These are phyloP conservation scores for Eidolon helvum DNA, from an alignment of 2,113 vertebrate genomes.

Conservation along the genomic window DNA sequence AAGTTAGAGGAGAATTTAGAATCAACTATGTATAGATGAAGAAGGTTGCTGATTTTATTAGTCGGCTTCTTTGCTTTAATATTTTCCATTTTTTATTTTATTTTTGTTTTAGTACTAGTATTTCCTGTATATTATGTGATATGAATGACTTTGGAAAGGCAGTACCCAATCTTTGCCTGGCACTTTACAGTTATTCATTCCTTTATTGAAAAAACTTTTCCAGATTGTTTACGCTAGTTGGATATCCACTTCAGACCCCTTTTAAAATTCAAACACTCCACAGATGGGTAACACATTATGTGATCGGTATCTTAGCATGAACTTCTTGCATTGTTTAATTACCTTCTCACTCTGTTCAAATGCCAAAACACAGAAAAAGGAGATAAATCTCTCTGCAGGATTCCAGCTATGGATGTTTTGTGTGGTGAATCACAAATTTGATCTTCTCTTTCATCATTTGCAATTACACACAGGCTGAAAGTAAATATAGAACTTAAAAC, in stretches of 20 bases:
- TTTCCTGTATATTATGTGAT: not conserved
- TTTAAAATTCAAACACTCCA: not conserved
- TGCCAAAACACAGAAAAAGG: not conserved
- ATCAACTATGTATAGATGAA: not conserved
- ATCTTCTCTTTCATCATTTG: conserved; percentile 21
- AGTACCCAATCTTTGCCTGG: not conserved
- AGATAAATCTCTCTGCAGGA: not conserved
- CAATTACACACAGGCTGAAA: not conserved
- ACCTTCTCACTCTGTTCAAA: conserved; percentile 46
- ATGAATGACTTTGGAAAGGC: not conserved
- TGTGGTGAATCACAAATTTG: not conserved
- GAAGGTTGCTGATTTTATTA: not conserved
- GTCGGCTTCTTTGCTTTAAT: not conserved
- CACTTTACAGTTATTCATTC: not conserved
- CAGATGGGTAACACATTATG: not conserved
- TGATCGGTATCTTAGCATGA: not conserved
- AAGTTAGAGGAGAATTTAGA: not conserved
- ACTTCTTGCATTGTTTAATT: not conserved
- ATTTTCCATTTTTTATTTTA: not conserved
- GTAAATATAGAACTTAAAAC: not conserved
- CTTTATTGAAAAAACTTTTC: not conserved
- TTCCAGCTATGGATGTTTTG: not conserved
- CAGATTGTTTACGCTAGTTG: not conserved
- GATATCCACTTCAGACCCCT: not conserved
- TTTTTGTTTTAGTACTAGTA: not conserved